These are phyloP conservation scores for Ophion ellenae DNA, from an alignment of 2,888 invertebrate species.

Conservation along the genomic window DNA sequence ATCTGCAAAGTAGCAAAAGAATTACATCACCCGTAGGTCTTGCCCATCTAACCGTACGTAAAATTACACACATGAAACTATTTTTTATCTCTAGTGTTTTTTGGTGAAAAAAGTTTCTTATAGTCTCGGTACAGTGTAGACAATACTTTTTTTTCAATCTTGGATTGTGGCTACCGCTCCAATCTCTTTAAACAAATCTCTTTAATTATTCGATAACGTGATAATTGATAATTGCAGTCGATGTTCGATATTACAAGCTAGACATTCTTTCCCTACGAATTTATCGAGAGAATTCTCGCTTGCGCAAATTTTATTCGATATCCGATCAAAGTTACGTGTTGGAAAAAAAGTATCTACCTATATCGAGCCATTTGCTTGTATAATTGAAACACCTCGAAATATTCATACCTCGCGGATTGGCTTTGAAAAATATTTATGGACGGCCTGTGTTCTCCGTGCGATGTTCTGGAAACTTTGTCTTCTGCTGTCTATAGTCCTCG, in stretches of 20 bases:
- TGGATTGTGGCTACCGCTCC: no score
- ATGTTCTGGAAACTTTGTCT: slow-evolving; percentile 39
- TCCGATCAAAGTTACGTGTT: slow-evolving; percentile 2
- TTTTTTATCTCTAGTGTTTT: no score
- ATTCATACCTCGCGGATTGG: slow-evolving; percentile 58
- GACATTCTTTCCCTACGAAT: background rate
- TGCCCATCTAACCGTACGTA: no score
- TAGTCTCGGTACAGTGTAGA: no score
- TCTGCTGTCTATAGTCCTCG: background rate
- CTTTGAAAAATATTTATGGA: slow-evolving; percentile 57
- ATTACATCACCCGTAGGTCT: no score
- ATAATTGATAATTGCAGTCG: background rate
- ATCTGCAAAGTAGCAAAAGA: no score
- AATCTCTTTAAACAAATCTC: no score
- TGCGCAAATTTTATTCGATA: background rate
- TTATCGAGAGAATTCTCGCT: background rate
- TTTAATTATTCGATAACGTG: background rate
- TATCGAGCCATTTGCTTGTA: slow-evolving; percentile 34
- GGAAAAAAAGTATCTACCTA: background rate
- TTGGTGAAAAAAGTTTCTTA: no score
- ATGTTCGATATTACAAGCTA: background rate
- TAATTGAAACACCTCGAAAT: slow-evolving; percentile 57
- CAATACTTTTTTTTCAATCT: no score
- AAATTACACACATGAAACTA: no score
- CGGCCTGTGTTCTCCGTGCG: slow-evolving; percentile 25